Conservation (phyloP, 92 coral and sea anemone species). For the Zoanthus solanderi region DNA sequence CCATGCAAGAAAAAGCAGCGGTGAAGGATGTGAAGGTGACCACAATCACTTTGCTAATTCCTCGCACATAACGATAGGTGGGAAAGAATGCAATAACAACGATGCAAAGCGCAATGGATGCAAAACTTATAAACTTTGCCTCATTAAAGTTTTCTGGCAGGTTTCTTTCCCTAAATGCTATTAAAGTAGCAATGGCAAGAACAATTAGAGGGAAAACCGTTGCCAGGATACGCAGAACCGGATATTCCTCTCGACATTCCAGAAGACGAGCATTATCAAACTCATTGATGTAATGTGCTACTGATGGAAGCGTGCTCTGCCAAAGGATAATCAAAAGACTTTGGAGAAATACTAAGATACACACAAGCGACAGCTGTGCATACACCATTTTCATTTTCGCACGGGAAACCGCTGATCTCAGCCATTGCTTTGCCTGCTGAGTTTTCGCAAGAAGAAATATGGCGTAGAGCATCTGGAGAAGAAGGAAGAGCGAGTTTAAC, state of each 20-base stretch:
- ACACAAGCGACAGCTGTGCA: slow-evolving; percentile 61
- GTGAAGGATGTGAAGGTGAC: slow-evolving; percentile 80
- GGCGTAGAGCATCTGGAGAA: slow-evolving; percentile 64
- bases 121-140: slow-evolving; percentile 90
- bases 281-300: slow-evolving; percentile 68
- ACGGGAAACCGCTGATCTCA: slow-evolving; percentile 73
- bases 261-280: slow-evolving; percentile 78
- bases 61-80: slow-evolving; percentile 92
- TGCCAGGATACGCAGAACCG: slow-evolving; percentile 74
- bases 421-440: slow-evolving; percentile 60
- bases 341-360: slow-evolving; percentile 62
- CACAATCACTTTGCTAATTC: slow-evolving; percentile 83
- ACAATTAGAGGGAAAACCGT: slow-evolving; percentile 73
- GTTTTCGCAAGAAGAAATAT: slow-evolving; percentile 84
- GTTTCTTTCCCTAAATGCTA: slow-evolving; percentile 88
- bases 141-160: slow-evolving; percentile 84
- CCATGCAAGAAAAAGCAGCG: slow-evolving; percentile 84
- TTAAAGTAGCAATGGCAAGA: slow-evolving; percentile 76
- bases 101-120: slow-evolving; percentile 90
- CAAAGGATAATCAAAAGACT: slow-evolving; percentile 74
- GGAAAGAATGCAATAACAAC: slow-evolving; percentile 90
- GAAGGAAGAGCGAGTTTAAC: slow-evolving; percentile 54
- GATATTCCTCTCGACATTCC: slow-evolving; percentile 76
- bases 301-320: slow-evolving; percentile 68
- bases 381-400: slow-evolving; percentile 44